Evolutionary conservation across 2,888 invertebrate species (phyloP), one percentile per base, ranked within the genome.

Genomic region (Hecatera dysodea): DNA sequence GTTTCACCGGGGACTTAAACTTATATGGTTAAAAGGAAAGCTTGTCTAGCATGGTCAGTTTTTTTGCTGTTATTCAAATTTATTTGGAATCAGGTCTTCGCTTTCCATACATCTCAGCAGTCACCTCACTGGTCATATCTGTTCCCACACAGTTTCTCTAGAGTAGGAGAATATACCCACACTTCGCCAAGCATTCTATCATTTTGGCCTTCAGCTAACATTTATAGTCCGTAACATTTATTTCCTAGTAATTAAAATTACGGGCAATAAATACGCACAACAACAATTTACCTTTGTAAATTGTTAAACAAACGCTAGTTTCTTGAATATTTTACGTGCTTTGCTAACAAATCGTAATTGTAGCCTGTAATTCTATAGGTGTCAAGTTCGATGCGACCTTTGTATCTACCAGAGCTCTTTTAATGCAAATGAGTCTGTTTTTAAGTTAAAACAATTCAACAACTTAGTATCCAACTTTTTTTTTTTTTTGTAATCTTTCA

Each of bases 321-420:
- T 48, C 29, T 52, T 64, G n/a, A 33, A 46, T 11, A 36, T 39
- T 48, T 36, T n/a, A 62, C 6, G 22, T 62, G 57, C 67, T 64
- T 65, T 67, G 78, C 78, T 39, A 65, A 78, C 72, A 33, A 61
- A 61, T 33, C n/a, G 67, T 39, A 82, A 79, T 79, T 42, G 39
- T 53, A 78, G 3, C 22, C 11, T 53, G 60, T 48, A 48, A 81
- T 56, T 57, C 24, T 61, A 65, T 33, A 57, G 29, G 72, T 61
- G 29, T 82, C 72, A 44, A 52, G 63, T 70, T 77, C n/a, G 12
- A 12, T 8, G n/a, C 39, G 42, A 67, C 67, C 76, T 80, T 77
- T 77, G 81, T 36, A 64, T n/a, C 39, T 48, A 52, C n/a, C 42
- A 42, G 50, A 50, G 27, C 52, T 48, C 8, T 24, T 64, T 29